These are phyloP conservation scores for Tinamus guttatus DNA, from an alignment of 2,113 vertebrate species.

Conservation along the genomic window DNA sequence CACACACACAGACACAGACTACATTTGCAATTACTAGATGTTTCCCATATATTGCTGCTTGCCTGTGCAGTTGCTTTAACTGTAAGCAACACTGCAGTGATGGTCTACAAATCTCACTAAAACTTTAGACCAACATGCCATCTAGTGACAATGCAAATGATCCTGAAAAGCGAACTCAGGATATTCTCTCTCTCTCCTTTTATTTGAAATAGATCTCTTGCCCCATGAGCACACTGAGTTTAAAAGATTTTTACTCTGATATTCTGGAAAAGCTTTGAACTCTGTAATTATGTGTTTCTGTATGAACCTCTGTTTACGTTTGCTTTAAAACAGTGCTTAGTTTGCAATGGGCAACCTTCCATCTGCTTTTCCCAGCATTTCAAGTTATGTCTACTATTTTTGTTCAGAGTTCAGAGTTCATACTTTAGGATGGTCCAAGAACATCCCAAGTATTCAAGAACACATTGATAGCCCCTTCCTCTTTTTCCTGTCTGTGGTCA, in stretches of 20 bases:
- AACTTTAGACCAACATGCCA: slow-evolving; percentile 61
- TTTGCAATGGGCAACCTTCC: neutral
- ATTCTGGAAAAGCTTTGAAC: neutral
- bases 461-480: neutral
- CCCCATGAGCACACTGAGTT: neutral
- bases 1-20: neutral
- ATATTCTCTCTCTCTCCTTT: neutral
- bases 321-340: neutral
- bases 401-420: neutral
- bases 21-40: neutral
- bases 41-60: neutral
- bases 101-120: neutral
- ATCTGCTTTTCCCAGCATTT: neutral
- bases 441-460: neutral
- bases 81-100: neutral
- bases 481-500: neutral
- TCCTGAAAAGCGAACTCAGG: neutral
- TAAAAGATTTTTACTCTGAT: neutral
- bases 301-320: neutral
- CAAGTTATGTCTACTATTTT: neutral
- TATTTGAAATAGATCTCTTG: neutral
- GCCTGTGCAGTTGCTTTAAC: neutral
- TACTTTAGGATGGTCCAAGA: neutral
- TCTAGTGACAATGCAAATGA: slow-evolving; percentile 43
- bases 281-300: neutral